These are phyloP conservation scores for Monochamus alternatus DNA, from an alignment of 2,888 invertebrate species.

Conservation along the genomic window DNA sequence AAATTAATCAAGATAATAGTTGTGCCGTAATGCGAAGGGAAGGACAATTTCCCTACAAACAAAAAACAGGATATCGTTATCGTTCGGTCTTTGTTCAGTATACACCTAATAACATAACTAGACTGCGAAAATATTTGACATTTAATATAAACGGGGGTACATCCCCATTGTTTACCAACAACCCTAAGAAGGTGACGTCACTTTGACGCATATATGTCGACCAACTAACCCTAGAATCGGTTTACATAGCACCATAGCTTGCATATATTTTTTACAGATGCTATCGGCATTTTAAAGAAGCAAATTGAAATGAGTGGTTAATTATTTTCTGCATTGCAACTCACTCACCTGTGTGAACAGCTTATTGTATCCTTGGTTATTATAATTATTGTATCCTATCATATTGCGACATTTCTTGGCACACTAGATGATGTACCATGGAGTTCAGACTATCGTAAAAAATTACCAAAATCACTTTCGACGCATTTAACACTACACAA, in stretches of 20 bases:
- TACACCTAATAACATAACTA: not conserved
- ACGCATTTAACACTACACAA: conserved; percentile 21
- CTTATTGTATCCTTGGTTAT: conserved; percentile 85
- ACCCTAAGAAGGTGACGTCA: conserved; percentile 56
- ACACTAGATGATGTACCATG: conserved; percentile 43
- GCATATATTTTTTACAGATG: conserved; percentile 36
- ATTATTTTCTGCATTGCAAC: not conserved
- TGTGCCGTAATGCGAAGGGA: not conserved
- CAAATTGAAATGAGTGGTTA: not conserved
- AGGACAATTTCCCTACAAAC: not conserved
- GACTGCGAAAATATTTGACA: conserved; percentile 13
- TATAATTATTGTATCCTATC: conserved; percentile 85
- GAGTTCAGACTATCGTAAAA: conserved; percentile 47
- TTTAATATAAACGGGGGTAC: conserved; percentile 17
- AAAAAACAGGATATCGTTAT: not conserved
- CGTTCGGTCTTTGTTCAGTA: not conserved
- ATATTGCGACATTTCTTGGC: conserved; percentile 77
- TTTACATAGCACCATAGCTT: conserved; percentile 15
- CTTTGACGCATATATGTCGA: conserved; percentile 56
- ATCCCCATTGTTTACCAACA: conserved; percentile 52
- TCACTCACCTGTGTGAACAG: conserved; percentile 84
- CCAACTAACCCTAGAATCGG: conserved; percentile 45
- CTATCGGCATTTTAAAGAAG: conserved; percentile 16
- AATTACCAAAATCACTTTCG: conserved; percentile 28
- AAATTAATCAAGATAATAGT: not conserved